These are phyloP conservation scores for crab-eating macaque (Macaca fascicularis) DNA, from an alignment of 2,113 vertebrate species.

Conservation along the genomic window DNA sequence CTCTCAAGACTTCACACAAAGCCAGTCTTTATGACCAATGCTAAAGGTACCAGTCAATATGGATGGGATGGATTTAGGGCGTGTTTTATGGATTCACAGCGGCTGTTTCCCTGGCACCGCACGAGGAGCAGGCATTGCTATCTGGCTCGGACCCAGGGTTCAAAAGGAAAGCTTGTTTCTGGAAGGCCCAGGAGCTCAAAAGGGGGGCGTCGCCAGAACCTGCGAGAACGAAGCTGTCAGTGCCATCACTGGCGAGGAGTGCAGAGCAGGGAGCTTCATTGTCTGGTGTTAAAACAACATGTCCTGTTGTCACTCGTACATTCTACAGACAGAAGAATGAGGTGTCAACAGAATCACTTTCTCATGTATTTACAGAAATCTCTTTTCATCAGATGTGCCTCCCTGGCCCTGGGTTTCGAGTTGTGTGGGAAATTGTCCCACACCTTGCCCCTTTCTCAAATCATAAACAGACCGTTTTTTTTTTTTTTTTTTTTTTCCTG, in stretches of 20 bases:
- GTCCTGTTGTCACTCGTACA: constrained; percentile 5
- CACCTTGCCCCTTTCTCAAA: not conserved
- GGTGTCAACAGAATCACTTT: not conserved
- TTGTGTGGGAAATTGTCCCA: not conserved
- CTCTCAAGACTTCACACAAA: not conserved
- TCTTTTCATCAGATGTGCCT: not conserved
- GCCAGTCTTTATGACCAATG: not conserved
- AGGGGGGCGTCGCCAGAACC: constrained; percentile 88
- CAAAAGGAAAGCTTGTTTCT: not conserved
- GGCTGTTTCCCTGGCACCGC: not conserved
- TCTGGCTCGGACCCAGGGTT: not conserved
- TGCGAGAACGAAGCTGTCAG: constrained; percentile 86
- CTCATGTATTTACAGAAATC: not conserved
- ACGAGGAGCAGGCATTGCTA: not conserved
- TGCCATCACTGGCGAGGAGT: not conserved
- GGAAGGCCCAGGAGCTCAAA: constrained; percentile 82
- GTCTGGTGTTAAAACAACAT: not conserved
- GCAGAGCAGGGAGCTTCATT: not conserved
- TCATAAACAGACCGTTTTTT: not conserved
- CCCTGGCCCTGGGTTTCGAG: not conserved
- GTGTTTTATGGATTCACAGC: not conserved
- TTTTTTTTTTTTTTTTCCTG: too few relatives aligned
- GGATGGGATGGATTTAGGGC: not conserved
- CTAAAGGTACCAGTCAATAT: not conserved
- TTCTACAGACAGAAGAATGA: not conserved